Base-by-base conservation (phyloP, 2,888 invertebrate genomes). In the Melitaea athalia region DNA sequence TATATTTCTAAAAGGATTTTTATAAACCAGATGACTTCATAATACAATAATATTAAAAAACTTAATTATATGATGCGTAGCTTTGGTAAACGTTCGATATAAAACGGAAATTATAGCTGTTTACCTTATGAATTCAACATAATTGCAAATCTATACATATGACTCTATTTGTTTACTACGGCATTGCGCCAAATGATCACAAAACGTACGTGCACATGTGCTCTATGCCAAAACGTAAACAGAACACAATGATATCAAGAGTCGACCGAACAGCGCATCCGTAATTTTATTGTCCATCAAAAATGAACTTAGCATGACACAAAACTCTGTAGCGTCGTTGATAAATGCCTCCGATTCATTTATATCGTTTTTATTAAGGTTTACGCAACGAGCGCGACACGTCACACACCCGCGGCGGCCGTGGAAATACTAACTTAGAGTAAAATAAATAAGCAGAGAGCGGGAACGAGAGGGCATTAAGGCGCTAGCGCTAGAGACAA, bases 391-490 rank as follows among this genome's bases (percentile, higher is more conserved):
- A 65, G 62, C 72, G 81, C 84, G 80, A 81, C 84, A 79, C 89
- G 88, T 83, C 84, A 79, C 77, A 76, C 88, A 76, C 84, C 79
- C 85, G 78, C 88, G 85, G 76, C 82, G 74, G 82, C 76, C 82
- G 85, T 83, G 74, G 81, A 76, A 83, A 78, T 77, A 91, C 91
- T 91, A 89, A 88, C 79, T 87, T 85, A 83, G 68, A 67, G 82
- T 79, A 77, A 77, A 84, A 81, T 83, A 78, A 77, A 82, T 79
- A 82, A 86, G 79, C 80, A 81, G 81, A 82, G 84, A 83, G 86
- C 74, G 87, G 82, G 77, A 86, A 84, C 80, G 84, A 86, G 87
- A 86, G 81, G 81, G 85, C 84, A 80, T 75, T 79, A 79, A 75
- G 61, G 64, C 61, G 69, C 33, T 64, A 68, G n/a, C n/a, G n/a